Percentiles rank a stretch among this genome's conserved stretches.
These are phyloP conservation scores for Vombatus ursinus DNA, from an alignment of 2,113 vertebrate genomes.

Conservation along the genomic window DNA sequence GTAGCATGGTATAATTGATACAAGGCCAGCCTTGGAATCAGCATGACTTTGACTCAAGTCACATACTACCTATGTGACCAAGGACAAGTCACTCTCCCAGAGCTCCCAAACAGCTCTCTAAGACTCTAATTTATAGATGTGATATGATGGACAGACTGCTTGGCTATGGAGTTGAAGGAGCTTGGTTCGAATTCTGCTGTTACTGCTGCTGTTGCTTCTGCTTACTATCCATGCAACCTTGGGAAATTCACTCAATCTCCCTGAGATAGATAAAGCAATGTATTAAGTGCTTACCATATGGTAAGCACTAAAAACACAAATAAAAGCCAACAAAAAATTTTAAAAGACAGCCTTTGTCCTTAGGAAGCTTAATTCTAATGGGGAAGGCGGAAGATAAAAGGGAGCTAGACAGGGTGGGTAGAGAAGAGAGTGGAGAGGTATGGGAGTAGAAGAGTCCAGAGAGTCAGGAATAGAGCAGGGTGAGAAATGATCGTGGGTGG, in stretches of 20 bases:
- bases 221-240: not conserved
- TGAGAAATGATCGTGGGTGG: not conserved
- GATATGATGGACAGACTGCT: not conserved
- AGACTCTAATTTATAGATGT: not conserved
- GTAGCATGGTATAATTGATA: not conserved
- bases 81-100: not conserved
- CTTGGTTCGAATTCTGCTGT: not conserved
- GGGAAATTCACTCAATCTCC: not conserved
- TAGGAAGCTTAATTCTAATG: not conserved
- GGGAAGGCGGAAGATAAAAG: not conserved
- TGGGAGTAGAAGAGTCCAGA: not conserved
- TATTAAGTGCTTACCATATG: too few relatives aligned
- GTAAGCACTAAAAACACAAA: not conserved
- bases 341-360: not conserved
- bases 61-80: not conserved
- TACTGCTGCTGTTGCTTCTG: too few relatives aligned
- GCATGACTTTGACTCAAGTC: not conserved
- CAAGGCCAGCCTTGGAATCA: not conserved
- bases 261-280: not conserved
- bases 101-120: not conserved
- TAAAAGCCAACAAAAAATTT: not conserved
- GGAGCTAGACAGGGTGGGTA: not conserved
- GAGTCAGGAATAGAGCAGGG: not conserved
- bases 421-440: not conserved
- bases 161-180: not conserved